Evolutionary conservation across 1,140 invertebrate species (phyloP), one percentile per base, ranked within the genome.

Genomic region (Phenacoccus solenopsis): DNA sequence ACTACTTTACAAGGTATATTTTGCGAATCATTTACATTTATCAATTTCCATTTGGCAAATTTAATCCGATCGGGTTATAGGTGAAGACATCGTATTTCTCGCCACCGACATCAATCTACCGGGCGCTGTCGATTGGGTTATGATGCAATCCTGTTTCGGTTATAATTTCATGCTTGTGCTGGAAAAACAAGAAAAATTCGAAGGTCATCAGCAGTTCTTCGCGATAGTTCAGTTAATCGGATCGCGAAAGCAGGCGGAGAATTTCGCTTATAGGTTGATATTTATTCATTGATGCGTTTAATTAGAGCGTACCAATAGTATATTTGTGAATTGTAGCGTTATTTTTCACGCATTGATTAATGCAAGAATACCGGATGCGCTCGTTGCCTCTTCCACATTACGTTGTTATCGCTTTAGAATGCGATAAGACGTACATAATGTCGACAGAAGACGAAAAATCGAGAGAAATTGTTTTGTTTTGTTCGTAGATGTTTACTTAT

Each of bases 101-200:
- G 98, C 97, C 1, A 99, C 98, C 49, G 98, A 99, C 81, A 99
- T 99, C 68, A 99, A 98, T 82, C 84, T 99, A 72, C 96, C 96
- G 67, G 98, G 98, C 71, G 98, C 97, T 70, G 98, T 99, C 1
- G 98, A 99, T 79, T 99, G 98, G 98, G 98, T 99, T 0, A 99
- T 99, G 97, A 98, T 99, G 96, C 97, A 99, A 79, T 96, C 94
- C 10, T 99, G 97, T 81, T 99, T 98, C 80, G 93, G 93, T 69
- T 94, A 98, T 78, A 92, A 98, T 80, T 99, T 99, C 78, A 99
- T 99, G 96, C 83, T 99, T 70, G 96, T 99, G 20, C 82, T 99
- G 27, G 97, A 99, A 81, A 99, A 99, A 80, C 97, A 99, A 81
- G 96, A 97, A 76, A 98, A 98, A 78, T 94, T 89, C 78, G 94